Base-by-base conservation (phyloP, 2,888 invertebrate species). In the Heliothis peltigera region DNA sequence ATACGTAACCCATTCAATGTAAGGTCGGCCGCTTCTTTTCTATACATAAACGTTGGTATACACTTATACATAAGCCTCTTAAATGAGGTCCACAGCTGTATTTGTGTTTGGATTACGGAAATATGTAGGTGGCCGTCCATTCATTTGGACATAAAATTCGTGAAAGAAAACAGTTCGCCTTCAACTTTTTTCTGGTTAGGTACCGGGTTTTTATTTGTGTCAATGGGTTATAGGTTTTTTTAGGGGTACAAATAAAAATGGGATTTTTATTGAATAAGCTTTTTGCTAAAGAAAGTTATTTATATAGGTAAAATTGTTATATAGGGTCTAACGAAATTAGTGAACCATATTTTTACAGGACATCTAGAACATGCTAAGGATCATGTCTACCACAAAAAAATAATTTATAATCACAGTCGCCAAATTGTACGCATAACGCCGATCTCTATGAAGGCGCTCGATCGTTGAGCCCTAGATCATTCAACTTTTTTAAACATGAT, bases 41-140 rank as follows among this genome's bases (percentile, higher is more conserved):
- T 67, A 56, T 62, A 51, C 22, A 17, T 10, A 32, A 1, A 44
- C 1, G 4, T 56, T 53, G 42, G 68, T 57, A 39, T 10, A 28
- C 21, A 21, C 54, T 72, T 62, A 63, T 55, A 53, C 42, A 44
- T 60, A 80, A 82, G 75, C 77, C 47, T 64, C 61, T 72, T 75
- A 75, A 76, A 79, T 69, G 67, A 74, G 81, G 68, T 71, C 56
- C 71, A 55, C 74, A 71, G 79, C 70, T 79, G 75, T 79, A 80
- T 82, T 75, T 79, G 71, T 66, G 63, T 43, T 52, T 6, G 68
- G 80, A 77, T 80, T 77, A 79, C 51, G 58, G 35, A 53, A 68
- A 81, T 73, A 77, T 72, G 70, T 79, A 53, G 67, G 69, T 44
- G 52, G 66, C 54, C 46, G 54, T 15, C 32, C 28, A 62, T 47